Conservation (phyloP, 1,140 invertebrate genomes). For the Parapsyche elsis region DNA sequence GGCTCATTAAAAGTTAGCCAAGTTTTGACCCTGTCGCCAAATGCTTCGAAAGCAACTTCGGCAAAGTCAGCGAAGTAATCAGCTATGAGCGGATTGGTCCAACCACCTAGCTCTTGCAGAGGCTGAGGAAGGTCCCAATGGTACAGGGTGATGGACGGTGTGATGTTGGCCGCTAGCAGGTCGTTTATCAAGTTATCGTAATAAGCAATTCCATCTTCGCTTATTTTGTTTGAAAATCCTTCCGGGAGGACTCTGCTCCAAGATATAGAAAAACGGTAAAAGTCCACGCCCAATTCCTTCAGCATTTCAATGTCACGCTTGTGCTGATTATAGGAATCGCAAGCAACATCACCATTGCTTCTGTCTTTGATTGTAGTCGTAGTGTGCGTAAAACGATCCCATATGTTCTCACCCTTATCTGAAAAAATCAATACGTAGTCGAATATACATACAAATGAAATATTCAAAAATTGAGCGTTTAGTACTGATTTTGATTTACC, state of each 20-base stretch:
- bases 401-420: conserved; percentile 69
- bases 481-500: conserved; percentile 58
- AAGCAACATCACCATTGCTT: conserved; percentile 64
- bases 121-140: conserved; percentile 64
- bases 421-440: no score
- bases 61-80: conserved; percentile 66
- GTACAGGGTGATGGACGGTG: conserved; percentile 66
- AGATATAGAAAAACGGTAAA: conserved; percentile 73
- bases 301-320: conserved; percentile 67
- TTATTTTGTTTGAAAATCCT: conserved; percentile 66
- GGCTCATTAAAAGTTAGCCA: conserved; percentile 68
- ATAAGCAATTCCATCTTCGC: conserved; percentile 67
- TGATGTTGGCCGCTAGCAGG: conserved; percentile 66
- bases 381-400: conserved; percentile 67
- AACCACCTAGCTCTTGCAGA: conserved; percentile 63
- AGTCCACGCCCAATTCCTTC: conserved; percentile 65
- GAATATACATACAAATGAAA: conserved; percentile 24
- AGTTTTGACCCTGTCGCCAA: conserved; percentile 64
- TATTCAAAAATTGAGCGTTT: conserved; percentile 38
- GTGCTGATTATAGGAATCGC: conserved; percentile 65
- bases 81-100: conserved; percentile 61
- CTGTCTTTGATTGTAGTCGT: conserved; percentile 66
- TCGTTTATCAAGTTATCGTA: conserved; percentile 72
- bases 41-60: conserved; percentile 60
- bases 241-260: conserved; percentile 71